Evolutionary conservation across 2,113 vertebrate species (phyloP).

Genomic region (Calypte anna): DNA sequence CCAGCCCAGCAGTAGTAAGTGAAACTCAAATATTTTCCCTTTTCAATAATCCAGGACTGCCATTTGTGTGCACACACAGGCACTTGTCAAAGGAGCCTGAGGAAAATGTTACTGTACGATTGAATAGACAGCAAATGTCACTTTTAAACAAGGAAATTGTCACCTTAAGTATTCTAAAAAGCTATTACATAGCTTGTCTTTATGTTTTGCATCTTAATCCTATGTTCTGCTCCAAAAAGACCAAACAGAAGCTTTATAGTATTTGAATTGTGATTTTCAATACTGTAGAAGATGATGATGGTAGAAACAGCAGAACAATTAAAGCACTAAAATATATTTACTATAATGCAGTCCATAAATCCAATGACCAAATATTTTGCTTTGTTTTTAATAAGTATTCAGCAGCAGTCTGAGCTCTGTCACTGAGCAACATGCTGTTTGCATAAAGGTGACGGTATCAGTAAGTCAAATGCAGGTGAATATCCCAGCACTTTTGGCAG

Average conservation of each 20-base stretch:
- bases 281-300: background rate
- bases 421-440: rapidly evolving
- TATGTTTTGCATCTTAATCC: background rate
- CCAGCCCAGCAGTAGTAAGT: background rate
- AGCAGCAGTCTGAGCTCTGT: background rate
- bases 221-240: background rate
- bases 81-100: background rate
- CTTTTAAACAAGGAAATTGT: background rate
- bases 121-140: background rate
- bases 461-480: background rate
- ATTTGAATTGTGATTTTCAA: background rate
- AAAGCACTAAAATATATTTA: background rate
- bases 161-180: background rate
- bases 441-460: background rate
- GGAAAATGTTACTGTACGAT: background rate
- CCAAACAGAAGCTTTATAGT: background rate
- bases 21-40: background rate
- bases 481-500: background rate
- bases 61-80: rapidly evolving
- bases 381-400: background rate
- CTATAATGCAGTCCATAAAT: background rate
- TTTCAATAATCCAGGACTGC: background rate
- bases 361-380: background rate
- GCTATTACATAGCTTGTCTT: background rate
- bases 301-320: background rate